These are phyloP conservation scores for Pandemis cinnamomeana DNA, from an alignment of 2,888 invertebrate genomes.

Conservation along the genomic window DNA sequence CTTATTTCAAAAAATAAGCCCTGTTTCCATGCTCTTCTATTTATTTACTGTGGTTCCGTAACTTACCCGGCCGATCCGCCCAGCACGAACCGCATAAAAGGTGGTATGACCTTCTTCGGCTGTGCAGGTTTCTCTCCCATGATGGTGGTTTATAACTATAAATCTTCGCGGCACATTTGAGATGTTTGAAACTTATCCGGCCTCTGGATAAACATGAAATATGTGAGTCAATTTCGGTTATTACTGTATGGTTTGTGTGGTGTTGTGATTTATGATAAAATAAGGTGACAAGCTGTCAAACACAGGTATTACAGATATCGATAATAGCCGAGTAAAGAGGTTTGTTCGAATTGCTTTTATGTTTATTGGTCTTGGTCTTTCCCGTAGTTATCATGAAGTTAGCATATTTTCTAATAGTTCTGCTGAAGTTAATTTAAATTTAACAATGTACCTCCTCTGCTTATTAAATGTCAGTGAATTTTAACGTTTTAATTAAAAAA, in stretches of 20 bases:
- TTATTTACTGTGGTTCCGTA: too few species aligned
- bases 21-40: too few species aligned
- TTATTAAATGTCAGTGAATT: too few species aligned
- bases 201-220: neutral
- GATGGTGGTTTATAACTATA: neutral
- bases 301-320: neutral
- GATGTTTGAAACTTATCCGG: neutral
- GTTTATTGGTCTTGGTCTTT: neutral
- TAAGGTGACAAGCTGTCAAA: neutral
- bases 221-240: neutral
- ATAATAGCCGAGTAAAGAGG: neutral
- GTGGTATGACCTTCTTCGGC: neutral
- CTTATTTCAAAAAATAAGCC: too few species aligned
- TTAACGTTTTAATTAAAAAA: too few species aligned
- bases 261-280: conserved; percentile 1
- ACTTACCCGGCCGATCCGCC: conserved; percentile 2
- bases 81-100: neutral
- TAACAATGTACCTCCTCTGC: too few species aligned
- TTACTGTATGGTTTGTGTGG: neutral
- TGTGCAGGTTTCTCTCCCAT: neutral
- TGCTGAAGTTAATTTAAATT: too few species aligned
- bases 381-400: too few species aligned
- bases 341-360: neutral
- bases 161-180: neutral
- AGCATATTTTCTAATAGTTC: too few species aligned